phyloP scores from a whole-genome alignment of 2,797 vertebrate genomes.

The Lagocephalus sceleratus region DNA sequence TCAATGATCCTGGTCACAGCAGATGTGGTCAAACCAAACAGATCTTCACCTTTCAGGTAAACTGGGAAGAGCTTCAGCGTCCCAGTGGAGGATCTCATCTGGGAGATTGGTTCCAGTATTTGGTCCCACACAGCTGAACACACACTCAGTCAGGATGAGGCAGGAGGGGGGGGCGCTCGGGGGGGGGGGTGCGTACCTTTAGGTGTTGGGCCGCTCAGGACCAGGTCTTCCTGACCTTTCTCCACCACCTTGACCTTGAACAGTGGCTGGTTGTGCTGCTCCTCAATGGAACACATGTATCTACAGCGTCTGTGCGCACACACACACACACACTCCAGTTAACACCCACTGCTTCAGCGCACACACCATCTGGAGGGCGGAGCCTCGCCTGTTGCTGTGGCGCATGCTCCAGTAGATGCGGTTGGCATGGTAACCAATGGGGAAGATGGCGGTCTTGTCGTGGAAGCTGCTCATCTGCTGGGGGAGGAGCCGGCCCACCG shows the following conservation, averaged over 20 bases:
- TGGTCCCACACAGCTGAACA: slow-evolving; percentile 92
- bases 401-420: slow-evolving; percentile 96
- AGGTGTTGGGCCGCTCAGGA: slow-evolving; percentile 81
- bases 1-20: slow-evolving; percentile 92
- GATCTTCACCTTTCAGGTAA: slow-evolving; percentile 93
- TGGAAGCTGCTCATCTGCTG: slow-evolving; percentile 93
- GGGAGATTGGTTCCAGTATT: slow-evolving; percentile 87
- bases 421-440: slow-evolving; percentile 90
- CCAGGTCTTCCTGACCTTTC: slow-evolving; percentile 88
- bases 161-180: background rate
- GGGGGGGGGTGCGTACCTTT: slow-evolving; percentile 79
- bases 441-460: slow-evolving; percentile 85
- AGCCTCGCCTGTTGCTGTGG: slow-evolving; percentile 72
- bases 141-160: background rate
- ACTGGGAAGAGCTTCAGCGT: slow-evolving; percentile 92
- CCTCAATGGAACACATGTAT: slow-evolving; percentile 90
- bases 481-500: slow-evolving; percentile 88
- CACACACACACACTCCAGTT: no score
- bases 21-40: slow-evolving; percentile 91
- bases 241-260: slow-evolving; percentile 90
- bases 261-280: slow-evolving; percentile 78
- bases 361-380: no score
- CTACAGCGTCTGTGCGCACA: slow-evolving; percentile 88
- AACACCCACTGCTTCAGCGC: no score
- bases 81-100: slow-evolving; percentile 75